These are phyloP conservation scores for Numenius phaeopus DNA, from an alignment of 2,797 vertebrate species.

Conservation along the genomic window DNA sequence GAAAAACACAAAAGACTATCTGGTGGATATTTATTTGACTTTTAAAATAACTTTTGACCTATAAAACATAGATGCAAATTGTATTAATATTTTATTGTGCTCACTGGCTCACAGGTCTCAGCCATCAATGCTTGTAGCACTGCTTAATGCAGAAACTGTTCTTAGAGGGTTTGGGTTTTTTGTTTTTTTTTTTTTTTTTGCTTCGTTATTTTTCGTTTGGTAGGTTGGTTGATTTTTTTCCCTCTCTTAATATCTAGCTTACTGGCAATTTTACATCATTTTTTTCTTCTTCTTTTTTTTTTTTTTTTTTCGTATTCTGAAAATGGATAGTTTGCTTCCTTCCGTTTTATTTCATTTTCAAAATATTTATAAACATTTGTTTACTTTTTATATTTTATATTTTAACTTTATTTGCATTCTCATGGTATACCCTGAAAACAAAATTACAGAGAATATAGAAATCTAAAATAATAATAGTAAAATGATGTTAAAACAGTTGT, in stretches of 20 bases:
- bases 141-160: background rate
- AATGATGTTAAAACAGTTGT: background rate
- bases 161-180: background rate
- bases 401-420: background rate
- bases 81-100: background rate
- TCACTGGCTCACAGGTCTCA: background rate
- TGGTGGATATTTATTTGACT: background rate
- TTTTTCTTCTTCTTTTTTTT: fast-evolving
- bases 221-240: background rate
- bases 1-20: fast-evolving
- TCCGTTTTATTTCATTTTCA: background rate
- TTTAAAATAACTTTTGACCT: background rate
- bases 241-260: background rate
- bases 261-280: background rate
- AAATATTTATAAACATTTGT: background rate
- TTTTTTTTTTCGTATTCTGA: background rate
- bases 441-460: background rate
- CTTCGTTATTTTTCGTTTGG: too few species aligned
- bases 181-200: too few species aligned
- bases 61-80: background rate
- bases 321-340: background rate
- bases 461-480: background rate
- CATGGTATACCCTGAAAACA: background rate
- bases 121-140: background rate
- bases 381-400: background rate